Conservation (phyloP, 1,140 invertebrate genomes). For the Trissolcus basalis region DNA sequence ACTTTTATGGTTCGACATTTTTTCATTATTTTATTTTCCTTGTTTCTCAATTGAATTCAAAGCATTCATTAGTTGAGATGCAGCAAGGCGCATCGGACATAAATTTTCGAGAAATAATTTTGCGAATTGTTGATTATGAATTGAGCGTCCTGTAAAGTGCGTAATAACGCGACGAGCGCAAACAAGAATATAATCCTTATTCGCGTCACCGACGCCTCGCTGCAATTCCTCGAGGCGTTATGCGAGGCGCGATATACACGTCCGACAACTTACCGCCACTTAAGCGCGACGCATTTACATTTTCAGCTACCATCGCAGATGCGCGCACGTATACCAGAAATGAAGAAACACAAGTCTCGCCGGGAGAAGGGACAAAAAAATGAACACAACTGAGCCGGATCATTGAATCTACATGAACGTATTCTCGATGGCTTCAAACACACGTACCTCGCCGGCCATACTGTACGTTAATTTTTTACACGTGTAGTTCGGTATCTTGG, state of each 20-base stretch:
- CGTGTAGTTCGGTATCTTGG: constrained; percentile 58
- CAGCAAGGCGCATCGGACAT: constrained; percentile 3
- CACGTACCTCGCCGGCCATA: constrained; percentile 14
- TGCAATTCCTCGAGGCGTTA: constrained; percentile 57
- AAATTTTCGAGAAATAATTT: constrained; percentile 33
- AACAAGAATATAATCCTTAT: constrained; percentile 53
- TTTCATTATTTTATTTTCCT: too few relatives aligned
- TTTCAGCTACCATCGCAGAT: constrained; percentile 58
- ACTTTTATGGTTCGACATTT: too few relatives aligned
- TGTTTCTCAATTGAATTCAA: neutral
- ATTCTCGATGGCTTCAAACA: constrained; percentile 42
- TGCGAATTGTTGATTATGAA: constrained; percentile 40
- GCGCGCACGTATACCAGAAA: constrained; percentile 42
- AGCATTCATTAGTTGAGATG: neutral
- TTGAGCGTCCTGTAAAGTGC: constrained; percentile 30
- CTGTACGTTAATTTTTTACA: constrained; percentile 61
- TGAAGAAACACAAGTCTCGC: constrained; percentile 44
- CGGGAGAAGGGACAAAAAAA: constrained; percentile 16
- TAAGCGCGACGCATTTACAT: constrained; percentile 59
- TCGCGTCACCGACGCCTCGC: constrained; percentile 54
- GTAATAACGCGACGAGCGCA: constrained; percentile 39
- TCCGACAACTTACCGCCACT: constrained; percentile 60
- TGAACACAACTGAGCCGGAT: constrained; percentile 43
- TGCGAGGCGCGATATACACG: constrained; percentile 58
- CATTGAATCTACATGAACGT: constrained; percentile 56